Conservation (phyloP, 2,113 vertebrate species). For the Eolophus roseicapilla region DNA sequence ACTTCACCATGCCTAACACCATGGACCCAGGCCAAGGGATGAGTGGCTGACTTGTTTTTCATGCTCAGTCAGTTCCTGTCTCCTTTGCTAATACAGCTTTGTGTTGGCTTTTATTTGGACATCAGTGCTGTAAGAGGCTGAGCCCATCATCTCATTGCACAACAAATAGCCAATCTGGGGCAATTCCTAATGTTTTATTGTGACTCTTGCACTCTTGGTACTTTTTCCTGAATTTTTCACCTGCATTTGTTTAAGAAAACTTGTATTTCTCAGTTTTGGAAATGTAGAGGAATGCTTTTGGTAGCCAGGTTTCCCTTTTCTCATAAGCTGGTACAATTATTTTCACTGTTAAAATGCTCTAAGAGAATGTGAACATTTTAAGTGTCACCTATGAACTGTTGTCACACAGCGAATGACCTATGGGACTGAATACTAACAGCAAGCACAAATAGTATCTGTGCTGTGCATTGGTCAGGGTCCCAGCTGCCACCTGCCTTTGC, state of each 20-base stretch:
- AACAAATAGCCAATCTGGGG: background rate
- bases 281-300: background rate
- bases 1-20: accelerated
- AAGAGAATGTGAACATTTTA: background rate
- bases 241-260: background rate
- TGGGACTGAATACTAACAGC: background rate
- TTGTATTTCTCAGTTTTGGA: background rate
- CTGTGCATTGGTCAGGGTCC: background rate
- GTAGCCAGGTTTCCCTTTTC: background rate
- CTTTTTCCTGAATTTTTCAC: background rate
- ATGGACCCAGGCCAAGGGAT: background rate
- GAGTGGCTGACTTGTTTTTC: accelerated
- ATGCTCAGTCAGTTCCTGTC: background rate
- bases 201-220: accelerated
- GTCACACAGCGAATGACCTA: background rate
- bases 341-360: background rate
- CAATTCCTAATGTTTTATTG: background rate
- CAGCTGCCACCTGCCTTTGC: background rate
- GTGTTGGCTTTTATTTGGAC: background rate
- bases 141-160: background rate
- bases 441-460: background rate
- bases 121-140: background rate
- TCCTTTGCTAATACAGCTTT: background rate
- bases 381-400: background rate
- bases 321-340: background rate